A percentile compares a stretch with the other conserved stretches of the same genome.
Conservation (phyloP, 2,113 vertebrate species). For the Etheostoma spectabile region DNA sequence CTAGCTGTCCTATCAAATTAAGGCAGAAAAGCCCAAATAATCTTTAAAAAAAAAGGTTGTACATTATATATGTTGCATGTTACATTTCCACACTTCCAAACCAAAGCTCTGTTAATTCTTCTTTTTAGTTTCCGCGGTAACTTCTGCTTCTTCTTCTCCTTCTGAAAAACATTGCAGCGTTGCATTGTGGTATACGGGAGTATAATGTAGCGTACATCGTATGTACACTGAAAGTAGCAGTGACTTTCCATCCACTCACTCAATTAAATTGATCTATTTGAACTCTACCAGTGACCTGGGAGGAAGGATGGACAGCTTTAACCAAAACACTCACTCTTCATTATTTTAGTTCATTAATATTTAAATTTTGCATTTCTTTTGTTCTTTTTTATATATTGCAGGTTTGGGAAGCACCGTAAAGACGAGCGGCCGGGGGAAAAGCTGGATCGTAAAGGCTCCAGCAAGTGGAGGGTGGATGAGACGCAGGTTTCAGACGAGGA, state of each 20-base stretch:
- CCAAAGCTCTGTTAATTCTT: no score
- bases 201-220: no score
- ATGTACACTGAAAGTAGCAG: no score
- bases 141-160: no score
- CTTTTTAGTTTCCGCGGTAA: no score
- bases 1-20: no score
- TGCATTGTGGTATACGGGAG: no score
- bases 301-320: background rate
- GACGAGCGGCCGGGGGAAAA: slow-evolving; percentile 93
- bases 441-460: slow-evolving; percentile 87
- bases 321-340: background rate
- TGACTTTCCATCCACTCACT: background rate
- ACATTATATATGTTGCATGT: no score
- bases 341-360: background rate
- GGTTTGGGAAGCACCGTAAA: slow-evolving; percentile 98
- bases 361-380: background rate
- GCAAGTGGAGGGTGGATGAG: slow-evolving; percentile 92
- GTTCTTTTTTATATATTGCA: slow-evolving; percentile 60
- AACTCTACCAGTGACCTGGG: background rate
- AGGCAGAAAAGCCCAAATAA: no score
- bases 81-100: no score
- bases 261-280: background rate
- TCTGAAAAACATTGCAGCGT: no score
- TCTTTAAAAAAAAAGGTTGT: no score
- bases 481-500: slow-evolving; percentile 94